Evolutionary conservation across 2,888 invertebrate species (phyloP), one percentile per base, ranked within the genome.

Genomic region (Andrena dorsata): DNA sequence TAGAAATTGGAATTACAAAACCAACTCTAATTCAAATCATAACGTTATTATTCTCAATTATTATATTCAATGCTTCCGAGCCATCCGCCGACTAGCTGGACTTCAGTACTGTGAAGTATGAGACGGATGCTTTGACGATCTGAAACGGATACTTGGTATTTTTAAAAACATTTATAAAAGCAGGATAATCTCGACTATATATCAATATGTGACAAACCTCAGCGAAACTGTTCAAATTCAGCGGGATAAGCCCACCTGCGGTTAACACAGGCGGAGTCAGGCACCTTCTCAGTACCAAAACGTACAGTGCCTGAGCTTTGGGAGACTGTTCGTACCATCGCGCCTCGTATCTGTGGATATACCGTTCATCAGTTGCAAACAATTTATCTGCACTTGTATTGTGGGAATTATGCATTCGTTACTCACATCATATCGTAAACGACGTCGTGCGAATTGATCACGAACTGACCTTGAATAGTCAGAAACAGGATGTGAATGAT

Each of bases 391-490:
- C 41, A 16, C 41, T 4, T 13, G 13, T 41, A 35, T 10, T 2
- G 10, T 3, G 41, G 41, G 4, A 41, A 16, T 16, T 1, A 16
- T 13, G 41, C 1, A 41, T 30, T 28, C 10, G 0, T 28, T 41
- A 53, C 76, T 61, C 16, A 76, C 71, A 76, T 71, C n/a, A 28
- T 1, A 1, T 8, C 0, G 2, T 28, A 53, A 6, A 71, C 16
- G 1, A 63, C 51, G 0, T 70, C 49, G 28, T 26, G 26, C 16
- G 61, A 30, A 26, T 76, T 10, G 8, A 63, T 20, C 1, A 76
- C 16, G 4, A 61, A 76, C 10, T 76, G 75, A 4, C 75, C 75
- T 20, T 76, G 76, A 16, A 76, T 63, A 4, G 41, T n/a, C 10
- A 71, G 2, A 16, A 23, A 76, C 2, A 53, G 49, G 2, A 76